A percentile compares a stretch with the other conserved stretches of the same genome.
phyloP scores from a whole-genome alignment of 2,113 vertebrate genomes.

The Malurus alboscapulatus region DNA sequence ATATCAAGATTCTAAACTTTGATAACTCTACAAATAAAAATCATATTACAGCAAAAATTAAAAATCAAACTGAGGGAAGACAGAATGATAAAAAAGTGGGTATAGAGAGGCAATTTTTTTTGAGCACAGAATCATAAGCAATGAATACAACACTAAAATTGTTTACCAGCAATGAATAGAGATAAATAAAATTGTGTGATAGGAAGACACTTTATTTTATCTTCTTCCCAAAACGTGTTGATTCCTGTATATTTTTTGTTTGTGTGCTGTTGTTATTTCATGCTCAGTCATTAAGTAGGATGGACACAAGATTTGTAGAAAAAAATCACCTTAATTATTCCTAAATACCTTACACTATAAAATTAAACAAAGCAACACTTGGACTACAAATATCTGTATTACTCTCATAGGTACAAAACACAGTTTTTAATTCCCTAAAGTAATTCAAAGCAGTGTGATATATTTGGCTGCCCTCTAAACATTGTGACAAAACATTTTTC shows the following conservation, averaged over 20 bases:
- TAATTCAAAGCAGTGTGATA: background rate
- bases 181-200: background rate
- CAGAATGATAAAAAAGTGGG: background rate
- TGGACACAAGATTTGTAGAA: background rate
- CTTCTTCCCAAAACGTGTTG: background rate
- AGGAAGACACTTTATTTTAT: background rate
- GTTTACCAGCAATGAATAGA: background rate
- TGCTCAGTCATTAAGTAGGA: background rate
- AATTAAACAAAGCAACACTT: background rate
- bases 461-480: background rate
- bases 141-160: background rate
- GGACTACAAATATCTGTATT: background rate
- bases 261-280: background rate
- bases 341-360: background rate
- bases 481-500: constrained; percentile 23
- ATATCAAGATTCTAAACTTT: background rate
- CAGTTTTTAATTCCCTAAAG: background rate
- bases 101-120: background rate
- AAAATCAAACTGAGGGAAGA: background rate
- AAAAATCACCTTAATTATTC: background rate
- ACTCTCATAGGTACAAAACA: background rate
- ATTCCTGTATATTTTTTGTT: background rate
- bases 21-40: background rate
- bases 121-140: background rate
- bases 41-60: background rate